Evolutionary conservation across 2,888 invertebrate species (phyloP), one percentile per base, ranked within the genome.

Genomic region (Thymelicus lineola): DNA sequence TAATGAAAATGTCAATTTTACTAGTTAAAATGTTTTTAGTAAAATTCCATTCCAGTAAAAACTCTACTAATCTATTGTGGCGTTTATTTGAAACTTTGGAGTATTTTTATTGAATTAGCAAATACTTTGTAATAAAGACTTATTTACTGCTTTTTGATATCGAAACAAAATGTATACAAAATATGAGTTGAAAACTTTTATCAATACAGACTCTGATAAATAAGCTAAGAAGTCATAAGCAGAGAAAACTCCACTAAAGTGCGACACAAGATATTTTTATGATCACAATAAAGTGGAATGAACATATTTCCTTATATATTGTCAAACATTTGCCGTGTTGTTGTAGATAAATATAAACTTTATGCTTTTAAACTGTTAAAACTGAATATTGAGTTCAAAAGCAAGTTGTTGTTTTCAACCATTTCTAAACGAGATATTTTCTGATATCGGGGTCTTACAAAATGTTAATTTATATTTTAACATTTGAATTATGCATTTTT

Each of bases 201-300:
- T 50, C 66, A 20, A 66, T n/a, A 59, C 66, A 66, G n/a, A 50
- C 14, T 57, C 14, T 17, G 15, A 14, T 28, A 12, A 14, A 28
- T 57, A 50, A 48, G 55, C 42, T 60, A 60, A 28, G 20, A 64
- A 14, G 55, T 28, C 42, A 17, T 38, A 62, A 62, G 20, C 55
- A 14, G n/a, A 15, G n/a, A 60, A 48, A 45, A 62, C 46, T 61
- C 1, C 14, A 45, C 55, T 38, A 55, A 38, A 68, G 68, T 62
- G 62, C 68, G 68, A 68, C 68, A 57, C 62, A 62, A 55, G 68
- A 62, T 62, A 68, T 66, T 68, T 66, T 67, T 62, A 68, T 68
- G 68, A 57, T 55, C 55, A 68, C 68, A 62, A n/a, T 55, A 68
- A 46, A 61, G 53, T 55, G 35, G 35, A 35, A 20, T 35, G 66